phyloP scores from a whole-genome alignment of 2,113 vertebrate genomes.

The Rhynchopsitta pachyrhyncha region DNA sequence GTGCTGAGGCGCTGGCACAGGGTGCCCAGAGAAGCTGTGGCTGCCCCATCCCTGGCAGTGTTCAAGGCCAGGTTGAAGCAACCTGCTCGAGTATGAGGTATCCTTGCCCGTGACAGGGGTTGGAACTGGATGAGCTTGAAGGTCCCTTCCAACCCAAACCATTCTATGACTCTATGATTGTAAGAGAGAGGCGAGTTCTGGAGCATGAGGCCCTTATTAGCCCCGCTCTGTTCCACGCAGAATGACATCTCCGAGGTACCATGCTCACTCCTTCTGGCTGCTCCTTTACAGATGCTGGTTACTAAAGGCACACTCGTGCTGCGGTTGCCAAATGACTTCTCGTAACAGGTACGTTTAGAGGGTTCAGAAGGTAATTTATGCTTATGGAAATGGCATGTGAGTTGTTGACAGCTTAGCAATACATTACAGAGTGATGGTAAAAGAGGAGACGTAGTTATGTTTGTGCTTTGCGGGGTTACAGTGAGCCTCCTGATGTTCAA shows the following conservation, averaged over 20 bases:
- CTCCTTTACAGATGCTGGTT: background rate
- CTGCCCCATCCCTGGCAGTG: no score
- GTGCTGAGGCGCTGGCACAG: no score
- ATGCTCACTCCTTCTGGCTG: background rate
- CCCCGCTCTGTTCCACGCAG: background rate
- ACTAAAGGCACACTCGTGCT: background rate
- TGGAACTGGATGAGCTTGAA: no score
- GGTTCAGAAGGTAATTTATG: background rate
- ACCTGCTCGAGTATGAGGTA: no score
- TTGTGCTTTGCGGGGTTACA: background rate
- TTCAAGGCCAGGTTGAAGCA: no score
- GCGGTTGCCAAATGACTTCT: background rate
- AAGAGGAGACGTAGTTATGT: background rate
- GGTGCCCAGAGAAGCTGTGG: no score
- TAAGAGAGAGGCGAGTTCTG: background rate
- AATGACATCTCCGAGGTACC: rapidly evolving
- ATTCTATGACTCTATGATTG: no score
- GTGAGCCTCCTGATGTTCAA: background rate
- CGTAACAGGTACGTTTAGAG: background rate
- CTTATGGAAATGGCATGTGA: background rate
- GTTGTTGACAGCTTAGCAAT: background rate
- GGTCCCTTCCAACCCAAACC: no score
- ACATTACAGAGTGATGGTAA: background rate
- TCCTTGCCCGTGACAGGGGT: no score
- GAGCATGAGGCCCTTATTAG: background rate